Percentiles rank a stretch among this genome's conserved stretches.
Conservation (phyloP, 2,113 vertebrate genomes). For the Phalacrocorax aristotelis region DNA sequence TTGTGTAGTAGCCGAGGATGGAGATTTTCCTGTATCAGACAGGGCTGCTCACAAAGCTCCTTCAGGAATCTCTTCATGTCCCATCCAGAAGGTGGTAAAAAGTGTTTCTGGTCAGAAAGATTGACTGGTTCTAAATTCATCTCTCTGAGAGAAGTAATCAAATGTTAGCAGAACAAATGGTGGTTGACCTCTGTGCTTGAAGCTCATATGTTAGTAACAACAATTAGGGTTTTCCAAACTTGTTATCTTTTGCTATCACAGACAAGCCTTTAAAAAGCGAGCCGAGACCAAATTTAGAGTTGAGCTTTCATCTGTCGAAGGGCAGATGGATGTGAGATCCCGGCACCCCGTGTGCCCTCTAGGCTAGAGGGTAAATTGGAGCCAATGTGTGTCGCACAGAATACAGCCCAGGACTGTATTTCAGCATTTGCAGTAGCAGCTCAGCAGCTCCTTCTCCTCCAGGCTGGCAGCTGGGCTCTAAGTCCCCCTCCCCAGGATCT, state of each 20-base stretch:
- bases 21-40: accelerated
- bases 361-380: background rate
- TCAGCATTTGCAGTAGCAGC: background rate
- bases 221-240: background rate
- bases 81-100: background rate
- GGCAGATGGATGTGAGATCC: background rate
- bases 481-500: background rate
- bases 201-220: background rate
- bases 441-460: background rate
- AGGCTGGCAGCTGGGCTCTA: background rate
- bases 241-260: background rate
- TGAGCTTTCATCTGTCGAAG: background rate
- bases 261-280: background rate
- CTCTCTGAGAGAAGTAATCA: background rate
- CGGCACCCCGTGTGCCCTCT: background rate
- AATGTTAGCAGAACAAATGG: background rate
- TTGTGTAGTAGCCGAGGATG: background rate
- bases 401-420: background rate
- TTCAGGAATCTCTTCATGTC: background rate
- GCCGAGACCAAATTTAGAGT: background rate
- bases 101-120: background rate
- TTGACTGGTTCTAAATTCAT: background rate
- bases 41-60: background rate
- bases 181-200: background rate
- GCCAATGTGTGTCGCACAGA: background rate